Percentiles rank a stretch among this genome's conserved stretches.
phyloP scores from a whole-genome alignment of 2,113 vertebrate species.

The Caracal caracal region DNA sequence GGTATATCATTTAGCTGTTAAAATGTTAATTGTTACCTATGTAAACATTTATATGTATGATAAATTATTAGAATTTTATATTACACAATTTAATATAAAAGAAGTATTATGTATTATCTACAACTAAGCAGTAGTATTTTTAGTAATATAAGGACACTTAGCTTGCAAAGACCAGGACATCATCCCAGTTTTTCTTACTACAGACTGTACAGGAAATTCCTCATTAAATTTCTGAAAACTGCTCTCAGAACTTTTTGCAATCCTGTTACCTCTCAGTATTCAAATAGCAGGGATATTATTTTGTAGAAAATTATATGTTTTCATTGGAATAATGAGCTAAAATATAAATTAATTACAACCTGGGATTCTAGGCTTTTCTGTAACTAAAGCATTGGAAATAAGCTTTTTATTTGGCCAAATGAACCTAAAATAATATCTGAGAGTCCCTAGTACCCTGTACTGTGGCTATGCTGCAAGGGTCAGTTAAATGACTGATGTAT shows the following conservation, averaged over 20 bases:
- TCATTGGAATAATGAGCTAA: slow-evolving; percentile 23
- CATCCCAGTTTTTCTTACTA: not conserved
- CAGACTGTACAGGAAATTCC: slow-evolving; percentile 51
- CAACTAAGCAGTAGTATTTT: not conserved
- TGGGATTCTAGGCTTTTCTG: not conserved
- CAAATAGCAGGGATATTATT: not conserved
- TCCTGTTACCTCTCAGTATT: slow-evolving; percentile 8
- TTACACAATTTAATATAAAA: not conserved
- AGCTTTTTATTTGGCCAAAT: not conserved
- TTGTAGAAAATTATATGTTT: slow-evolving; percentile 14
- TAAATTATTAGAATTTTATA: not conserved
- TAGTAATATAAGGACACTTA: not conserved
- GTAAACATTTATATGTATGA: not conserved
- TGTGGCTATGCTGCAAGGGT: not conserved
- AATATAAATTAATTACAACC: not conserved
- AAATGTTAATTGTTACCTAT: not conserved
- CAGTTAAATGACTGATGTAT: not conserved
- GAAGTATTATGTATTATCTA: not conserved
- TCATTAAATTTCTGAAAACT: slow-evolving; percentile 21
- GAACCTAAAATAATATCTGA: not conserved
- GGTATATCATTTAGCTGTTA: too few species aligned
- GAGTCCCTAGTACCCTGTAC: not conserved
- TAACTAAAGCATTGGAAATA: not conserved
- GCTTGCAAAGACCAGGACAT: not conserved
- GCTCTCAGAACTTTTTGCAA: not conserved